Evolutionary conservation across 92 coral and sea anemone genomes (phyloP).

Genomic region (Heliopora coerulea): DNA sequence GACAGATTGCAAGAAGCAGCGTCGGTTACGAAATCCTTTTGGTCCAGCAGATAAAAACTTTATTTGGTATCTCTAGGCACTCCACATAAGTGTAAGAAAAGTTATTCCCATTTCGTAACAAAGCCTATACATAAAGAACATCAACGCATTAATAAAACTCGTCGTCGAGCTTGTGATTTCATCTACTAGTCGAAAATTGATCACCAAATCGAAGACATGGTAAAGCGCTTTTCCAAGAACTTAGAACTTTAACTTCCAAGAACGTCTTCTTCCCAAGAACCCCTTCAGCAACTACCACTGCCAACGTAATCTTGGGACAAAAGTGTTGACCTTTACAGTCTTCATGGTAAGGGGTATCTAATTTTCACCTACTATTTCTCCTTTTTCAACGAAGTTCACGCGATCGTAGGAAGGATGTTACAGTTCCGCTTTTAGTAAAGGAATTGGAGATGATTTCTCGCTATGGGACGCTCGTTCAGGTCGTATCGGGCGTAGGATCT

Average conservation of each 20-base stretch:
- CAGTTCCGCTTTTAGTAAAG: too few species aligned
- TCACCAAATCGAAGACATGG: not conserved
- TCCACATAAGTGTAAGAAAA: not conserved
- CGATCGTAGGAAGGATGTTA: too few species aligned
- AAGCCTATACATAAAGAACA: not conserved
- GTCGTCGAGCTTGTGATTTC: too few species aligned
- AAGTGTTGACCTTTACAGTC: too few species aligned
- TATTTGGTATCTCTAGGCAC: not conserved
- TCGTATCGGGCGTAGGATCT: too few species aligned
- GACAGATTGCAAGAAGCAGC: constrained; percentile 11
- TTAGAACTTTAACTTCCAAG: not conserved
- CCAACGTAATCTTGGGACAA: constrained; percentile 22
- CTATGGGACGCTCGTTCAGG: too few species aligned
- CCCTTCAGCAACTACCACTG: constrained; percentile 10
- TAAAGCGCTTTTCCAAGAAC: constrained; percentile 16
- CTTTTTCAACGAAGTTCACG: too few species aligned
- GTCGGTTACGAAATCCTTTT: not conserved
- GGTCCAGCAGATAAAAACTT: constrained; percentile 37
- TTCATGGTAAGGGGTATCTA: too few species aligned
- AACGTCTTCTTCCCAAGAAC: constrained; percentile 22
- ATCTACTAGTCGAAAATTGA: not conserved
- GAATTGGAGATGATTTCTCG: too few species aligned
- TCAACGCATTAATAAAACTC: too few species aligned
- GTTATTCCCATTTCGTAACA: not conserved
- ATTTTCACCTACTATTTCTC: too few species aligned